Percentiles rank a stretch among this genome's conserved stretches.
These are phyloP conservation scores for Menidia menidia DNA, from an alignment of 2,797 vertebrate species.

Conservation along the genomic window DNA sequence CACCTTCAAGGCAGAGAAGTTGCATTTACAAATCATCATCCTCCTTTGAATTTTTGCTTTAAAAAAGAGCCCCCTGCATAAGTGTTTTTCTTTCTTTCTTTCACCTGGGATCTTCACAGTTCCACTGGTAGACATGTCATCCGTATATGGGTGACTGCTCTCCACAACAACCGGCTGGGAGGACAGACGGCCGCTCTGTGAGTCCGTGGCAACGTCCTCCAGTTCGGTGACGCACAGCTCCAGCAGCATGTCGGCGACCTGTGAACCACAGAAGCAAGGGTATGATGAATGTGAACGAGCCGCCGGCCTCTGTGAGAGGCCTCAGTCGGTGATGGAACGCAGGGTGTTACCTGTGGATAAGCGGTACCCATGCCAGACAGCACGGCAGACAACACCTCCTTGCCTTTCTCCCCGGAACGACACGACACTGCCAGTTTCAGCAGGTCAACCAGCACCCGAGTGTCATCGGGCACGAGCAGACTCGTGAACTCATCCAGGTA, in stretches of 20 bases:
- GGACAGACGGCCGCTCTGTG: slow-evolving; percentile 95
- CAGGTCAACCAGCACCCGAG: slow-evolving; percentile 94
- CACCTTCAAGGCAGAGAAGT: slow-evolving; percentile 81
- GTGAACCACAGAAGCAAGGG: slow-evolving; percentile 9
- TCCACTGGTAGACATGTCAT: slow-evolving; percentile 97
- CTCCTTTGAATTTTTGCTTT: neutral
- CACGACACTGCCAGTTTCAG: slow-evolving; percentile 94
- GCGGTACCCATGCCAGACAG: slow-evolving; percentile 97
- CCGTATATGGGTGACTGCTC: slow-evolving; percentile 97
- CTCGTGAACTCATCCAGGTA: slow-evolving; percentile 97
- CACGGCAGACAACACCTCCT: slow-evolving; percentile 94
- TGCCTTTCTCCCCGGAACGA: slow-evolving; percentile 93
- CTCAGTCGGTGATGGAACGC: neutral
- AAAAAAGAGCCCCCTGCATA: neutral
- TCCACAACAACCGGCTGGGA: slow-evolving; percentile 97
- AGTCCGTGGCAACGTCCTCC: slow-evolving; percentile 98
- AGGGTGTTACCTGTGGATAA: slow-evolving; percentile 90
- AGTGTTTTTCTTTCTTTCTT: too few relatives aligned
- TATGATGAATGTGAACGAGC: neutral
- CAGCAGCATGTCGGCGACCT: slow-evolving; percentile 98
- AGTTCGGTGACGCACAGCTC: slow-evolving; percentile 97
- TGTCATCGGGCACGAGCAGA: slow-evolving; percentile 94
- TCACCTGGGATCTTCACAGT: slow-evolving; percentile 98
- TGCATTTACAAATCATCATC: neutral
- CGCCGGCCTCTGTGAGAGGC: too few relatives aligned